Evolutionary conservation across 1,140 invertebrate genomes (phyloP).

Genomic region (Drosophila malerkotliana): DNA sequence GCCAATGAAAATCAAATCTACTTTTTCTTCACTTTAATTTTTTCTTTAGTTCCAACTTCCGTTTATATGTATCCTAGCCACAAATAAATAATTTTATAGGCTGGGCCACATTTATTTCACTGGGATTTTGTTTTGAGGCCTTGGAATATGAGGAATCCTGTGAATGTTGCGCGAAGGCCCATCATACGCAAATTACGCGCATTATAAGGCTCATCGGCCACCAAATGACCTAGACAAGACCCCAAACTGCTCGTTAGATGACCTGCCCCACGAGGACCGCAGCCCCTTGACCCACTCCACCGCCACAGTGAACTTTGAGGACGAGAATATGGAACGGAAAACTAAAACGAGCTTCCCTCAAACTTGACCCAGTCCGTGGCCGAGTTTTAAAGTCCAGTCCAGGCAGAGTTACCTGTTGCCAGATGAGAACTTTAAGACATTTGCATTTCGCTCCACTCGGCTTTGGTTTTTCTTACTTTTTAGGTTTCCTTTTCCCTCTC

Average conservation of each 20-base stretch:
- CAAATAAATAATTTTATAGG: neutral
- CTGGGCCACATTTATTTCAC: neutral
- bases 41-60: neutral
- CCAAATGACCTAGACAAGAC: slow-evolving; percentile 59
- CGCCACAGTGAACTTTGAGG: slow-evolving; percentile 37
- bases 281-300: slow-evolving; percentile 13
- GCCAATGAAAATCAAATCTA: neutral
- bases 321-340: neutral
- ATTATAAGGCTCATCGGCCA: slow-evolving; percentile 61
- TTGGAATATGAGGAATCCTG: slow-evolving; percentile 14
- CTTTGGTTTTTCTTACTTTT: slow-evolving; percentile 17
- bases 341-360: slow-evolving; percentile 27
- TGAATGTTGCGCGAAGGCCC: slow-evolving; percentile 32
- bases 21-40: neutral
- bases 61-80: neutral
- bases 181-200: slow-evolving; percentile 60
- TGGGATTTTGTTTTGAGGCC: neutral
- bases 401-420: slow-evolving; percentile 61
- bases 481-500: slow-evolving; percentile 5
- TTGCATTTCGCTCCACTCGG: slow-evolving; percentile 5
- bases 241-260: slow-evolving; percentile 65
- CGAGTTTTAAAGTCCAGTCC: slow-evolving; percentile 3
- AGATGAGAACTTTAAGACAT: slow-evolving; percentile 38
- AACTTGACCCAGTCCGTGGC: slow-evolving; percentile 53
- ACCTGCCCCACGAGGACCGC: slow-evolving; percentile 1